These are phyloP conservation scores for Uromys caudimaculatus DNA, from an alignment of 2,797 vertebrate genomes.

Conservation along the genomic window DNA sequence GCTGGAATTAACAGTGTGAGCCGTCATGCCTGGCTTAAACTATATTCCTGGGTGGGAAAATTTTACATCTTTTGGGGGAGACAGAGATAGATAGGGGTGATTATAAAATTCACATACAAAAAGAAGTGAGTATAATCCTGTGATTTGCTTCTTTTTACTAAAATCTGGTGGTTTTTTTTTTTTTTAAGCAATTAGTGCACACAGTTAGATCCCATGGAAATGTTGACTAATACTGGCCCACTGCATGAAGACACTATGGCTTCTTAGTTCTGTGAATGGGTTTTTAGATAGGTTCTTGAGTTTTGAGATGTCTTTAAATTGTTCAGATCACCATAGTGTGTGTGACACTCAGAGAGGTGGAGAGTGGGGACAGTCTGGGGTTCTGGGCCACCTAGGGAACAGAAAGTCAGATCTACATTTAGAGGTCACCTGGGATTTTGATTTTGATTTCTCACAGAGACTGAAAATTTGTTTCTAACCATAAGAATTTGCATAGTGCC, in stretches of 20 bases:
- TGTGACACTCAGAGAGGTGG: not conserved
- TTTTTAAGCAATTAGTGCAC: constrained; percentile 5
- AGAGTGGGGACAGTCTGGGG: not conserved
- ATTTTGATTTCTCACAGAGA: constrained; percentile 29
- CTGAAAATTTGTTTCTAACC: constrained; percentile 22
- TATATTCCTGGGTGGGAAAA: constrained; percentile 27
- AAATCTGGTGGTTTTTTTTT: not conserved
- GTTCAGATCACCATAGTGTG: not conserved
- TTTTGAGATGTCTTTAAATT: constrained; percentile 8
- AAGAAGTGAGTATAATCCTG: constrained; percentile 14
- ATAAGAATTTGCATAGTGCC: not conserved
- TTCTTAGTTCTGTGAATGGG: constrained; percentile 2
- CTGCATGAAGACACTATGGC: not conserved
- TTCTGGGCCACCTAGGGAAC: not conserved
- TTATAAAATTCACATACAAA: constrained; percentile 63
- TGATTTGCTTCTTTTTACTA: constrained; percentile 51
- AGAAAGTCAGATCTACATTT: not conserved
- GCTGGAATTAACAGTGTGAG: not conserved
- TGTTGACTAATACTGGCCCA: not conserved
- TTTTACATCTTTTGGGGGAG: not conserved
- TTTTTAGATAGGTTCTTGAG: not conserved
- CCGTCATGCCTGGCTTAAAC: not conserved
- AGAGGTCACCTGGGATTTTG: constrained; percentile 25
- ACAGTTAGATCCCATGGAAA: not conserved
- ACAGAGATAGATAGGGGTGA: not conserved